These are phyloP conservation scores for Formica aserva DNA, from an alignment of 2,888 invertebrate species.

Conservation along the genomic window DNA sequence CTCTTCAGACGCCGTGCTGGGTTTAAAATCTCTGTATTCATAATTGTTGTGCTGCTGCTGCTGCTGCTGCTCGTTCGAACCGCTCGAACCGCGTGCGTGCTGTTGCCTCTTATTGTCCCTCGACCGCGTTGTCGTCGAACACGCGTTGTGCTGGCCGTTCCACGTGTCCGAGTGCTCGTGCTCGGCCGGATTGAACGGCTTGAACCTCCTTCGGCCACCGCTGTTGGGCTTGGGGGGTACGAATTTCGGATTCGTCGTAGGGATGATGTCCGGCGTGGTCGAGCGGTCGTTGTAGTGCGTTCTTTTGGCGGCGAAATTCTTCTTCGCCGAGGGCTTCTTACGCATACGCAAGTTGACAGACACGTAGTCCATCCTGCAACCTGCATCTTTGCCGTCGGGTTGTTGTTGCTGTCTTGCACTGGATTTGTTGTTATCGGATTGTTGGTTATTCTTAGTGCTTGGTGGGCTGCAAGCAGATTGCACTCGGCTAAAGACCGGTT, in stretches of 20 bases:
- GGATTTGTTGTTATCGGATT: conserved; percentile 45
- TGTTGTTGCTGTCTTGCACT: background rate
- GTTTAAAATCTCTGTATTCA: conserved; percentile 86
- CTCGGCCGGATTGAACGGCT: conserved; percentile 86
- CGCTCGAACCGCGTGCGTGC: conserved; percentile 72
- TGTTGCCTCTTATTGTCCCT: conserved; percentile 79
- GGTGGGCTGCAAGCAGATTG: conserved; percentile 31
- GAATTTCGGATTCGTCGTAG: conserved; percentile 90
- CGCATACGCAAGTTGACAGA: conserved; percentile 88
- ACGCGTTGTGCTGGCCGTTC: conserved; percentile 91
- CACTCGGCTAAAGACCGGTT: conserved; percentile 79
- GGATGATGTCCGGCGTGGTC: conserved; percentile 84
- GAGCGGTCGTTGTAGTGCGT: conserved; percentile 64
- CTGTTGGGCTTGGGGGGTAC: conserved; percentile 87
- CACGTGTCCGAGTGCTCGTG: conserved; percentile 86
- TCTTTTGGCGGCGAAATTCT: conserved; percentile 85
- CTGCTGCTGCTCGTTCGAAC: conserved; percentile 76
- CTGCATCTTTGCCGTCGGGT: conserved; percentile 8
- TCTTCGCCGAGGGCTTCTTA: conserved; percentile 89
- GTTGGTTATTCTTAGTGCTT: conserved; percentile 5
- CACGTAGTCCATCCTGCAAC: conserved; percentile 88
- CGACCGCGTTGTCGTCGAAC: conserved; percentile 84
- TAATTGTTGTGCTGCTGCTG: conserved; percentile 71
- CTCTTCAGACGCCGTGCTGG: conserved; percentile 93
- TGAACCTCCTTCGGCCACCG: conserved; percentile 87